A percentile compares a stretch with the other conserved stretches of the same genome.
These are phyloP conservation scores for Cetonia aurata DNA, from an alignment of 2,888 invertebrate genomes.

Conservation along the genomic window DNA sequence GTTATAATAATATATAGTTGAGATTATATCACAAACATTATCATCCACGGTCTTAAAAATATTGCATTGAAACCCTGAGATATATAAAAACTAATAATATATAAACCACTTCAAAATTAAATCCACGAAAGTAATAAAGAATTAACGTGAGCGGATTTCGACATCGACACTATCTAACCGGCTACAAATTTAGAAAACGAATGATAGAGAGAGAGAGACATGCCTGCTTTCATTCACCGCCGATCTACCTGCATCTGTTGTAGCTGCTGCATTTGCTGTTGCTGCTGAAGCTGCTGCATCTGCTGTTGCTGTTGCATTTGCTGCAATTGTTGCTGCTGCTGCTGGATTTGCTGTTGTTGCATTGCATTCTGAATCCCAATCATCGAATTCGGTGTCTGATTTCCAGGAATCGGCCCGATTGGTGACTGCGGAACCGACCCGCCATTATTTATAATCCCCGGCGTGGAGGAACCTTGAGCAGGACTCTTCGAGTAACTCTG, in stretches of 20 bases:
- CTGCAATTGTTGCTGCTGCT: conserved; percentile 69
- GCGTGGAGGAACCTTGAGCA: conserved; percentile 66
- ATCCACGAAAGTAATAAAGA: too few species aligned
- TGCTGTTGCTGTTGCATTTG: conserved; percentile 71
- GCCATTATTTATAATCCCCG: conserved; percentile 65
- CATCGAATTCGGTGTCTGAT: conserved; percentile 66
- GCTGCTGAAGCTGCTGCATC: conserved; percentile 71
- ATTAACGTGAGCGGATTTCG: too few species aligned
- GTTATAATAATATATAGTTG: too few species aligned
- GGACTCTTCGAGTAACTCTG: conserved; percentile 74
- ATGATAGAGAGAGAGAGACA: background rate
- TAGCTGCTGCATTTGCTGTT: conserved; percentile 69
- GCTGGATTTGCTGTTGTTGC: conserved; percentile 63
- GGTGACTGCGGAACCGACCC: conserved; percentile 60
- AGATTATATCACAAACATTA: conserved; percentile 39
- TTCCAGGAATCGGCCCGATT: conserved; percentile 59
- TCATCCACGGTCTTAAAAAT: conserved; percentile 28
- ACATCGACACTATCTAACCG: too few species aligned
- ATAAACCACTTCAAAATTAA: too few species aligned
- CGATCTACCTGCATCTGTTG: conserved; percentile 76
- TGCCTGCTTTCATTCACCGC: conserved; percentile 59
- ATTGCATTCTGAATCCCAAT: conserved; percentile 69
- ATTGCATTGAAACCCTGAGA: conserved; percentile 45
- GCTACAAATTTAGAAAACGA: too few species aligned
- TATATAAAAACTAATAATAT: background rate